These are phyloP conservation scores for Catamblyrhynchus diadema DNA, from an alignment of 2,797 vertebrate species.

Conservation along the genomic window DNA sequence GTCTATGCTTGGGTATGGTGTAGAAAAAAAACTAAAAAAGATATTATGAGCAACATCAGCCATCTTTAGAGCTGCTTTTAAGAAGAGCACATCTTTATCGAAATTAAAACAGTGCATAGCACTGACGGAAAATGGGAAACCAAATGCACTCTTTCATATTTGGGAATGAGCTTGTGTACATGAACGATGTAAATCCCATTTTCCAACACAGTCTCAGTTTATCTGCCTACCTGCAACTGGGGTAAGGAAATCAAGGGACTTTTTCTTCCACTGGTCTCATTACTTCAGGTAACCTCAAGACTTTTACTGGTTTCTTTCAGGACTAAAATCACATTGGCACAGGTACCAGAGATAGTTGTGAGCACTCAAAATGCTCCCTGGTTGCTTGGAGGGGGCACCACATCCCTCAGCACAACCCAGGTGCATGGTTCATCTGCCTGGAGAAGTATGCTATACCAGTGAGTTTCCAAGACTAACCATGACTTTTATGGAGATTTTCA, in stretches of 20 bases:
- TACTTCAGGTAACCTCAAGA: neutral
- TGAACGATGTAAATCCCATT: neutral
- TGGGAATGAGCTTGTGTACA: neutral
- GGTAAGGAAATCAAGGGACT: neutral
- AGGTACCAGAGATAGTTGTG: neutral
- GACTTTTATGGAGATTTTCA: neutral
- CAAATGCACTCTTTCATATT: neutral
- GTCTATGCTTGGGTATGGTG: neutral
- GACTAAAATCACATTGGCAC: neutral
- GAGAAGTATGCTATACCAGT: neutral
- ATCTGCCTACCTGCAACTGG: neutral
- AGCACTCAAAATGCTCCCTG: neutral
- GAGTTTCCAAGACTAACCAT: neutral
- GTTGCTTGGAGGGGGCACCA: neutral
- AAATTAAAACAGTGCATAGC: neutral
- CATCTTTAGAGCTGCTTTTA: neutral
- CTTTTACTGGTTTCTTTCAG: neutral
- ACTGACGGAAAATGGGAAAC: neutral
- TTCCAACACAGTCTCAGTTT: neutral
- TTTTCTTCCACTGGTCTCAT: neutral
- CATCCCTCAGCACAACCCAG: fast-evolving
- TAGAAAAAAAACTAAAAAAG: neutral
- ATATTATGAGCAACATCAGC: neutral
- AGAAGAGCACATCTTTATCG: neutral
- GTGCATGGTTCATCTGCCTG: neutral